Conservation (phyloP, 1,140 invertebrate species). For the Portunus trituberculatus region DNA sequence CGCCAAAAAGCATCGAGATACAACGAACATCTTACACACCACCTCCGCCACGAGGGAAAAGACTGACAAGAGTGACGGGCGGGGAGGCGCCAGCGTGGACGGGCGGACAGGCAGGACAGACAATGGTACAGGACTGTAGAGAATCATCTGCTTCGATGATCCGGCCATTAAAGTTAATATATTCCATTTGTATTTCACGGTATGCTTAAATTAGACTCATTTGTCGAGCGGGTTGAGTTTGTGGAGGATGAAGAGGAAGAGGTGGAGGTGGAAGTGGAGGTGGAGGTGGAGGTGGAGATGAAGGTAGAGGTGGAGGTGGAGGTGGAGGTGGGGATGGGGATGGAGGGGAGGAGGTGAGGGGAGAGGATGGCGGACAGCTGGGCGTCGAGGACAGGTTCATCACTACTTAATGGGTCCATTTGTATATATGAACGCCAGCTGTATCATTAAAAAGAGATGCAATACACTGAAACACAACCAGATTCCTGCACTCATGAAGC, state of each 20-base stretch:
- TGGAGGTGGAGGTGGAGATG: background rate
- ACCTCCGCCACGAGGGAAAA: background rate
- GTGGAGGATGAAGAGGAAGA: background rate
- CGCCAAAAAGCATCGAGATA: background rate
- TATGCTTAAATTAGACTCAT: conserved; percentile 61
- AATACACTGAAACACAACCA: background rate
- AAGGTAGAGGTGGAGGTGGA: background rate
- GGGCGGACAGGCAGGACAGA: conserved; percentile 6
- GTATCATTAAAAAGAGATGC: conserved; percentile 1
- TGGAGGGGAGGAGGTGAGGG: background rate
- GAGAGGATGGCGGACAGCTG: background rate
- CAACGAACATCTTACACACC: background rate
- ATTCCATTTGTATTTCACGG: conserved; percentile 55
- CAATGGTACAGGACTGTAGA: background rate
- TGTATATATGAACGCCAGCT: conserved; percentile 2
- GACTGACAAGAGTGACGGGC: background rate
- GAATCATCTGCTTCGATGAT: conserved; percentile 53
- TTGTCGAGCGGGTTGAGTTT: conserved; percentile 35
- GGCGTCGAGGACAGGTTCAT: background rate
- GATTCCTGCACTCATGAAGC: background rate
- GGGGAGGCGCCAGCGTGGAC: background rate
- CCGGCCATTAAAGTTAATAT: conserved; percentile 54
- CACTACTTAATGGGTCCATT: background rate
- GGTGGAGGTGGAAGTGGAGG: background rate
- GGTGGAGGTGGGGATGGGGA: background rate